Conservation (phyloP, 2,113 vertebrate genomes). For the Melanotaenia duboulayi region DNA sequence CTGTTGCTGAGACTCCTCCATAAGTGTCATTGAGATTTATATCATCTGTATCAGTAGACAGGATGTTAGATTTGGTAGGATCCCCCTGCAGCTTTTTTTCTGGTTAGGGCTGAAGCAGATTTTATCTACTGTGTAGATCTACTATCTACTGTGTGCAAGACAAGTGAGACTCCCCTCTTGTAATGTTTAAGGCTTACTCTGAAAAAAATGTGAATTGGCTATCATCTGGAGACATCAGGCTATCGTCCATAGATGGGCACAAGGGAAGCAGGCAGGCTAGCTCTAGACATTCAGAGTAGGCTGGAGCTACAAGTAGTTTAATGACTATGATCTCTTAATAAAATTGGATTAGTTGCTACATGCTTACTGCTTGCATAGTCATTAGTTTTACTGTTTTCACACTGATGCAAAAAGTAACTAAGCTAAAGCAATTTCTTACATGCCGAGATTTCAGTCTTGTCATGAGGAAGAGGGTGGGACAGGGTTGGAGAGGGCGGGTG, state of each 20-base stretch:
- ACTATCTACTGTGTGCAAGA: constrained; percentile 68
- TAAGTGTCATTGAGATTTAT: constrained; percentile 54
- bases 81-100: constrained; percentile 55
- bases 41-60: constrained; percentile 32
- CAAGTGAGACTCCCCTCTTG: constrained; percentile 52
- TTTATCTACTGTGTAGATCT: constrained; percentile 68
- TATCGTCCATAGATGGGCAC: constrained; percentile 27
- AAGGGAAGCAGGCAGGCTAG: constrained; percentile 27
- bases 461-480: constrained; percentile 48
- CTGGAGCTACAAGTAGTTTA: constrained; percentile 20
- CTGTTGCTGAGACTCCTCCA: constrained; percentile 25
- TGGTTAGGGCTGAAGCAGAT: constrained; percentile 45
- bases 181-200: constrained; percentile 32
- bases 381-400: neutral
- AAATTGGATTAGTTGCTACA: constrained; percentile 13
- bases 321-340: neutral
- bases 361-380: neutral
- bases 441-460: constrained; percentile 46
- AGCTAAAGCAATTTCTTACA: constrained; percentile 5
- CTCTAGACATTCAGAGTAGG: constrained; percentile 32
- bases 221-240: constrained; percentile 28
- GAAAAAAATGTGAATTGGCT: constrained; percentile 46
- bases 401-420: neutral
- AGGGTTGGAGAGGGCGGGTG: neutral
- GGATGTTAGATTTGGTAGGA: constrained; percentile 42